A percentile compares a stretch with the other conserved stretches of the same genome.
Evolutionary conservation across 1,140 invertebrate genomes (phyloP).

Genomic region (Drosophila trapezifrons): DNA sequence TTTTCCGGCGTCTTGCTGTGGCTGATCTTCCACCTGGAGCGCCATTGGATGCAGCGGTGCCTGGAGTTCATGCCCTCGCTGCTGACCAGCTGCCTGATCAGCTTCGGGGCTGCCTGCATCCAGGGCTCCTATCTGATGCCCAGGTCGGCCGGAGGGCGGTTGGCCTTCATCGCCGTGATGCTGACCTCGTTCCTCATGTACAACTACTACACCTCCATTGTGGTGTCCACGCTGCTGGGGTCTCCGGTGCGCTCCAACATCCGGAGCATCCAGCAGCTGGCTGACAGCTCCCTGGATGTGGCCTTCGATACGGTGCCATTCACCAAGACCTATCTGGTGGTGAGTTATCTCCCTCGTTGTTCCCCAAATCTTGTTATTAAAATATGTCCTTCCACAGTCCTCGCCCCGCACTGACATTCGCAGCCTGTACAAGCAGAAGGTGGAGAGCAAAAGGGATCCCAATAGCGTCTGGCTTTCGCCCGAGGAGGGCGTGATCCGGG

Average conservation of each 20-base stretch:
- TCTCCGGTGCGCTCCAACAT: conserved; percentile 77
- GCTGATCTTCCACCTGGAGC: conserved; percentile 65
- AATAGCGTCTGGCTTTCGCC: conserved; percentile 54
- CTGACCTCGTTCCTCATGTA: conserved; percentile 78
- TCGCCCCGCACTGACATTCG: conserved; percentile 65
- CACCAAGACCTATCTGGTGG: conserved; percentile 63
- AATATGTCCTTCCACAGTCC: conserved; percentile 13
- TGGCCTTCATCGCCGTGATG: conserved; percentile 70
- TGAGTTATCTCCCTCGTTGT: conserved; percentile 15
- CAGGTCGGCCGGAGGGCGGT: conserved; percentile 60
- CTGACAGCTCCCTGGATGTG: conserved; percentile 74
- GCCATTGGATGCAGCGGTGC: conserved; percentile 35
- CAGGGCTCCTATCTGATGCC: conserved; percentile 74
- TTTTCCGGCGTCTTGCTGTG: conserved; percentile 62
- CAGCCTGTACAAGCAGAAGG: conserved; percentile 62
- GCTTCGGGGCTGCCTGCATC: conserved; percentile 74
- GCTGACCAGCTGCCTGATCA: conserved; percentile 63
- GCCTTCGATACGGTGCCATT: conserved; percentile 69
- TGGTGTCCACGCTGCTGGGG: conserved; percentile 72
- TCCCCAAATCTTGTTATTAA: neutral
- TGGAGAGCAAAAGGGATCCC: conserved; percentile 52
- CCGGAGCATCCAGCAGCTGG: conserved; percentile 68
- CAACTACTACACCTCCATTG: conserved; percentile 82
- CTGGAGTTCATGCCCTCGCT: conserved; percentile 67
- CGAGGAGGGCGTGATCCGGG: conserved; percentile 62